Evolutionary conservation across 2,797 vertebrate species (phyloP).

Genomic region (Columba guinea): DNA sequence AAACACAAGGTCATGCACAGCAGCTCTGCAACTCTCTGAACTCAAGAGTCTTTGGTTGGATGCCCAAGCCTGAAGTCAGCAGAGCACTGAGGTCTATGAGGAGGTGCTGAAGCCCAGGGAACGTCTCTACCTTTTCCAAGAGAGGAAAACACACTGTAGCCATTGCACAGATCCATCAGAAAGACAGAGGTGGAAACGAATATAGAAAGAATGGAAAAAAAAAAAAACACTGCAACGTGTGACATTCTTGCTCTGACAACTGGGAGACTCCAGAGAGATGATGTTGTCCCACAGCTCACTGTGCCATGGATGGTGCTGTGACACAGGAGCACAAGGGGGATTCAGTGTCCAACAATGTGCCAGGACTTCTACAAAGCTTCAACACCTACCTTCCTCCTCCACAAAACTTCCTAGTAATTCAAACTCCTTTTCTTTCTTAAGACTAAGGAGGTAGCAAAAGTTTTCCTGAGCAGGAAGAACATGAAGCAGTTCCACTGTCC

Average conservation of each 20-base stretch:
- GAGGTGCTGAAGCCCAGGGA: neutral
- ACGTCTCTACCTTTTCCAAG: neutral
- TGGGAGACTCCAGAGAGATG: neutral
- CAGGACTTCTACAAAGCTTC: neutral
- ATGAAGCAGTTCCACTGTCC: neutral
- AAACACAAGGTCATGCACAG: accelerated
- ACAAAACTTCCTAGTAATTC: neutral
- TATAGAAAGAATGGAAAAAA: neutral
- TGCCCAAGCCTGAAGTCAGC: neutral
- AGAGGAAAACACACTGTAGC: accelerated
- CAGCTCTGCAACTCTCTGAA: neutral
- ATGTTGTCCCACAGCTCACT: accelerated
- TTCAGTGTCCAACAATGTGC: neutral
- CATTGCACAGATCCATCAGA: accelerated
- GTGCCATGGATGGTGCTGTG: neutral
- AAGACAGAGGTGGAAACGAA: neutral
- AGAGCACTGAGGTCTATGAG: accelerated
- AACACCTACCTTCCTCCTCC: neutral
- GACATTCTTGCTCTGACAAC: neutral
- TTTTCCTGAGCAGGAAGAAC: neutral
- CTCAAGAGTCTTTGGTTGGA: neutral
- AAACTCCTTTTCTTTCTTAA: neutral
- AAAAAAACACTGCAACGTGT: accelerated
- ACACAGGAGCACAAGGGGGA: neutral
- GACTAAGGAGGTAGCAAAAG: neutral